phyloP scores from a whole-genome alignment of 1,140 invertebrate genomes.

The Portunus trituberculatus region DNA sequence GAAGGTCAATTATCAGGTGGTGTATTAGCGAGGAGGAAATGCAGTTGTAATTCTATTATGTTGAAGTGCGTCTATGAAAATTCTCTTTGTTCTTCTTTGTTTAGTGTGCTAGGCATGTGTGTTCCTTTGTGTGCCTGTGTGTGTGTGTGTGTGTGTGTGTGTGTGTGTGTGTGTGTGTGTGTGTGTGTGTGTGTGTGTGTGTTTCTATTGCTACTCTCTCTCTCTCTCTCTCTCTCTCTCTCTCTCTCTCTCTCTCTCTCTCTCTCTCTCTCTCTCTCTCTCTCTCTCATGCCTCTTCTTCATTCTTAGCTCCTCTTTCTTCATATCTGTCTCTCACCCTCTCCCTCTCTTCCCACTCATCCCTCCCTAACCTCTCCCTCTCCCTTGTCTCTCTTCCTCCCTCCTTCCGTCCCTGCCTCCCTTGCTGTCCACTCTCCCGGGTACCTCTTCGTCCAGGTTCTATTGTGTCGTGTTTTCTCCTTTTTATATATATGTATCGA shows the following conservation, averaged over 20 bases:
- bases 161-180: too few species aligned
- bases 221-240: neutral
- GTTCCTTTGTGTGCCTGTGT: too few species aligned
- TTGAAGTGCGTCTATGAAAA: too few species aligned
- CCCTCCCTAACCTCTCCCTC: neutral
- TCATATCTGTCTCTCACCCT: neutral
- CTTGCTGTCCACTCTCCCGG: conserved; percentile 8
- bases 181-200: too few species aligned
- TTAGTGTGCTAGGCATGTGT: too few species aligned
- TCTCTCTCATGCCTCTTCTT: neutral
- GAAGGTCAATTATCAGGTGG: too few species aligned
- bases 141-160: too few species aligned
- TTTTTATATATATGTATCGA: conserved; percentile 24
- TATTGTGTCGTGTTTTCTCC: conserved; percentile 22
- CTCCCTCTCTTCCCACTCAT: neutral
- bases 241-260: neutral
- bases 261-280: neutral
- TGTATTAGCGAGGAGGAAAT: too few species aligned
- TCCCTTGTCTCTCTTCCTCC: neutral
- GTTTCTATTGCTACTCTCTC: neutral
- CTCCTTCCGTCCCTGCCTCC: neutral
- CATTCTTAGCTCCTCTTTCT: neutral
- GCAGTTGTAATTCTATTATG: too few species aligned
- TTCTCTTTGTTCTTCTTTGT: too few species aligned
- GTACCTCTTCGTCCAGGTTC: conserved; percentile 18